Percentiles rank a stretch among this genome's conserved stretches.
Conservation (phyloP, 1,140 invertebrate species). For the Scaptomyza pallida region DNA sequence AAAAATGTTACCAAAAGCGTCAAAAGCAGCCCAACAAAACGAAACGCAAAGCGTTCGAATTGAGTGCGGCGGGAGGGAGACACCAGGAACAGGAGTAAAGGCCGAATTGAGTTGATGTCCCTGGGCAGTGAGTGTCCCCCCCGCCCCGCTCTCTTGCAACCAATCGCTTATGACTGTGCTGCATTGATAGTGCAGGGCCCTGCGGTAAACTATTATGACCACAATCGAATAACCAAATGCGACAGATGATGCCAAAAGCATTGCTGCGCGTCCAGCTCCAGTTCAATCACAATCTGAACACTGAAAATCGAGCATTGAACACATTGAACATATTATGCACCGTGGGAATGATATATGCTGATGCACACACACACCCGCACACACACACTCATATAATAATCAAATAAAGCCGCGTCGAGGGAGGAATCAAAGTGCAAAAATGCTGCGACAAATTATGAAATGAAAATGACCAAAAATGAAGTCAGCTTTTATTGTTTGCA, state of each 20-base stretch:
- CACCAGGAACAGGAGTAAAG: too few relatives aligned
- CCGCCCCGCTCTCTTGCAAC: background rate
- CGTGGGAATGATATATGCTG: constrained; percentile 3
- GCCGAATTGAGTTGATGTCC: constrained; percentile 15
- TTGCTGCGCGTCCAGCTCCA: too few relatives aligned
- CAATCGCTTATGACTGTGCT: constrained; percentile 4
- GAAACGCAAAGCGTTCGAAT: background rate
- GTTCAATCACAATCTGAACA: constrained; percentile 33
- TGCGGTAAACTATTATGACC: constrained; percentile 62
- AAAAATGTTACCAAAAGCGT: constrained; percentile 44
- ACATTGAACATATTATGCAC: constrained; percentile 13
- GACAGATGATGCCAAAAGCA: constrained; percentile 37
- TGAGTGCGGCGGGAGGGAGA: background rate
- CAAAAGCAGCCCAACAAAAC: constrained; percentile 25
- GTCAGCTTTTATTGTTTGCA: constrained; percentile 65
- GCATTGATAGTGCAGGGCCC: constrained; percentile 41
- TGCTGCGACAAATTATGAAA: constrained; percentile 70
- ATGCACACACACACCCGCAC: background rate
- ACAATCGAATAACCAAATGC: constrained; percentile 67
- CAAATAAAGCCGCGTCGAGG: constrained; percentile 47
- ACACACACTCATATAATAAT: constrained; percentile 31
- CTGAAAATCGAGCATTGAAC: background rate
- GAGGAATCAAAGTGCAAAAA: constrained; percentile 21
- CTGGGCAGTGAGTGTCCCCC: constrained; percentile 23
- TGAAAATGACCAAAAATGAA: constrained; percentile 73